Percentiles rank a stretch among this genome's conserved stretches.
These are phyloP conservation scores for Pipistrellus kuhlii DNA, from an alignment of 2,797 vertebrate species.

Conservation along the genomic window DNA sequence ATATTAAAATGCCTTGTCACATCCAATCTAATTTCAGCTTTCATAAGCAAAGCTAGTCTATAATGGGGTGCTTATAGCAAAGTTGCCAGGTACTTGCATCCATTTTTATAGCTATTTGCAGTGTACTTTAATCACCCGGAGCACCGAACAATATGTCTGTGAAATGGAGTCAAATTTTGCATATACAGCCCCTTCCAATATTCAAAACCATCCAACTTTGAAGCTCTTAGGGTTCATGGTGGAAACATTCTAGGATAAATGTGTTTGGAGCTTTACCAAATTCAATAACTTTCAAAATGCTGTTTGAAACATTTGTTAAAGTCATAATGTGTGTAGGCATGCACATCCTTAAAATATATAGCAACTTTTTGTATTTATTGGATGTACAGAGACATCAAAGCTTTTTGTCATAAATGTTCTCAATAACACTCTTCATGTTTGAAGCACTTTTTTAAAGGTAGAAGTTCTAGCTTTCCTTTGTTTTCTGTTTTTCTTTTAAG, in stretches of 20 bases:
- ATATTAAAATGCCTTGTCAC: not conserved
- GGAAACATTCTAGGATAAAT: constrained; percentile 25
- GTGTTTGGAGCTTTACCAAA: constrained; percentile 66
- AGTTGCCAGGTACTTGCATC: not conserved
- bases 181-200: not conserved
- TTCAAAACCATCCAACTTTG: not conserved
- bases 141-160: not conserved
- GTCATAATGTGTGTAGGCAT: constrained; percentile 48
- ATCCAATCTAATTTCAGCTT: not conserved
- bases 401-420: constrained; percentile 40
- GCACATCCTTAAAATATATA: constrained; percentile 58
- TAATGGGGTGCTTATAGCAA: not conserved
- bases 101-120: constrained; percentile 57
- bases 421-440: not conserved
- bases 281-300: constrained; percentile 59
- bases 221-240: not conserved
- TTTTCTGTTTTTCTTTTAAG: constrained; percentile 40
- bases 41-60: not conserved
- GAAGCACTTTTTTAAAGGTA: constrained; percentile 62
- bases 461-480: constrained; percentile 10
- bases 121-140: constrained; percentile 58
- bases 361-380: constrained; percentile 60
- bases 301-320: constrained; percentile 74
- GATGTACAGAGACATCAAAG: constrained; percentile 76
- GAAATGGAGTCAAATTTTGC: not conserved